Conservation (phyloP, 2,113 vertebrate species). For the Daboia siamensis region DNA sequence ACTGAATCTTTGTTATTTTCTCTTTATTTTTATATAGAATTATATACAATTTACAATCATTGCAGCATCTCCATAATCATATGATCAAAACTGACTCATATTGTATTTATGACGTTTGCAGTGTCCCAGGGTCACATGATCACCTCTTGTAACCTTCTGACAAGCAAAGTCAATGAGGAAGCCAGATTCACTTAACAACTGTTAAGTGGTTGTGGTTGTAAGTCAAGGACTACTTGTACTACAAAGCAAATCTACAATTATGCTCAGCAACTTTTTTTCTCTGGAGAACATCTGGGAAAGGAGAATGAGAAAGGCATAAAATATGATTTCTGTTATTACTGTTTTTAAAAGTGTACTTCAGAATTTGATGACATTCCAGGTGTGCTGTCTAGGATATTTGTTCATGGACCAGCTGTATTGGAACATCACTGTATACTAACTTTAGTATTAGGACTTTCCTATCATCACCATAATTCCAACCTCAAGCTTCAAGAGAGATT, state of each 20-base stretch:
- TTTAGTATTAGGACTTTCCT: background rate
- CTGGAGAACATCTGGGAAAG: background rate
- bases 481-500: background rate
- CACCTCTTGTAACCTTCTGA: background rate
- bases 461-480: background rate
- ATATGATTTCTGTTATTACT: background rate
- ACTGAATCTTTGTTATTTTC: background rate
- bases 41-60: background rate
- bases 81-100: background rate
- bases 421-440: background rate
- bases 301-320: background rate
- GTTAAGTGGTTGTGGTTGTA: background rate
- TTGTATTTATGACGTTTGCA: background rate
- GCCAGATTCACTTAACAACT: background rate
- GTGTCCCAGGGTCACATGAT: background rate
- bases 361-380: background rate
- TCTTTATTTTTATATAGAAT: background rate
- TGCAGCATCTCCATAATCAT: background rate
- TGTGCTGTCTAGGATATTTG: background rate
- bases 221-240: background rate
- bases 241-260: background rate
- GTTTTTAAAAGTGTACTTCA: background rate
- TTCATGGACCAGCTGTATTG: background rate
- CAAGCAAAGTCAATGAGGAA: background rate
- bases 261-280: background rate